Evolutionary conservation across 1,140 invertebrate genomes (phyloP), one percentile per base, ranked within the genome.

Genomic region (Aphaenogaster rudis): DNA sequence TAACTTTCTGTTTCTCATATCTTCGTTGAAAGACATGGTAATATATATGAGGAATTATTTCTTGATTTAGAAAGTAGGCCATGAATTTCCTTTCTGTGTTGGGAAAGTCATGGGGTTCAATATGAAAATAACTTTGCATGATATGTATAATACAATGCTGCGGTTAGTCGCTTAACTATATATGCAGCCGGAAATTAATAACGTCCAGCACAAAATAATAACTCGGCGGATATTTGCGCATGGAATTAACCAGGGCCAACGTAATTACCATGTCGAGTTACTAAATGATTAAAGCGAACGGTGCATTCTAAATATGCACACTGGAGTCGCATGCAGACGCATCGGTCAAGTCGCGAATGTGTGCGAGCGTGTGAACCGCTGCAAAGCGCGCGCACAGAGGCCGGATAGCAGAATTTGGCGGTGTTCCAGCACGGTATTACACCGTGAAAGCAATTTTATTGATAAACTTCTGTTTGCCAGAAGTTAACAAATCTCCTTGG

Each of bases 381-480:
- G 42, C 61, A 57, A 77, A 64, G 66, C 45, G 33, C 42, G 77
- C 59, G 48, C 33, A 45, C 52, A 57, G n/a, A 42, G 39, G 66
- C 13, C n/a, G 84, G 71, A 79, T 87, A 79, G 61, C 50, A 57
- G 71, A 36, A 79, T 78, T 90, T 90, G 88, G 89, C 89, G 6
- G 6, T 1, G 66, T 39, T 89, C 86, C 89, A 90, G 21, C 39
- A 7, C 48, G 13, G 74, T 54, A 39, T 76, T 79, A 69, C 87
- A 66, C 59, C 36, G 21, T 79, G 76, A 89, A 52, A 52, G 61
- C 88, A 74, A 86, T 82, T 86, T 89, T 67, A 82, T 84, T 89
- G 88, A 87, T 79, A 82, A 90, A 90, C 88, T 79, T 87, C 57
- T 54, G 77, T 81, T 89, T 57, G 80, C 21, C 52, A 57, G 67